A percentile compares a stretch with the other conserved stretches of the same genome.
Evolutionary conservation across 1,140 invertebrate species (phyloP).

Genomic region (Drosophila lowei): DNA sequence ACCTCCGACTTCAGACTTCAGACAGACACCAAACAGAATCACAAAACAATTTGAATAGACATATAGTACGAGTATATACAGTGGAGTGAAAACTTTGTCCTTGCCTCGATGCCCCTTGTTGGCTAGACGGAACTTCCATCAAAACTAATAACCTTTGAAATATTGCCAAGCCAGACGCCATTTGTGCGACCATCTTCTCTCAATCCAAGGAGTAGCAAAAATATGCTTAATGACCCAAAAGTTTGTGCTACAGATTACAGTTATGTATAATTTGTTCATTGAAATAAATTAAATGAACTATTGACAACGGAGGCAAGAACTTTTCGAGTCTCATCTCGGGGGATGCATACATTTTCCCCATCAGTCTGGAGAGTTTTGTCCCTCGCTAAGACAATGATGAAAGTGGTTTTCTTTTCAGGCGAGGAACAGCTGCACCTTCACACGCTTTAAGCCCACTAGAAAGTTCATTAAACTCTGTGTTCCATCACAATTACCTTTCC

Average conservation of each 20-base stretch:
- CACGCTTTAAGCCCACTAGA: too few species aligned
- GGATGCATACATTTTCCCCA: not conserved
- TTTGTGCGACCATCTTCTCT: too few species aligned
- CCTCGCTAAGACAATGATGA: too few species aligned
- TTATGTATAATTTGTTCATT: conserved; percentile 14
- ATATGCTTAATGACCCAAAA: conserved; percentile 47
- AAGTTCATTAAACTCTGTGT: conserved; percentile 10
- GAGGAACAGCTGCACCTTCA: too few species aligned
- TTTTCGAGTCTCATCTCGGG: conserved; percentile 10
- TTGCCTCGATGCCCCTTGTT: conserved; percentile 11
- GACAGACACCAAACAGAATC: conserved; percentile 10
- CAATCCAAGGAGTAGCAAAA: conserved; percentile 31
- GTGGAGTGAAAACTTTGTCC: conserved; percentile 32
- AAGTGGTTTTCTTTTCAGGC: too few species aligned
- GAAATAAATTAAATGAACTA: conserved; percentile 23
- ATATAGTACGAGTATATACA: not conserved
- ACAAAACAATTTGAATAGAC: conserved; percentile 48
- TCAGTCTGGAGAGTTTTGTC: not conserved
- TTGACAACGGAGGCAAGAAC: conserved; percentile 7
- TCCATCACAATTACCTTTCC: conserved; percentile 20
- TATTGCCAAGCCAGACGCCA: conserved; percentile 31
- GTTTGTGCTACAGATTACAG: conserved; percentile 26
- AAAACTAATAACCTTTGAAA: conserved; percentile 47
- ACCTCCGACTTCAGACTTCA: not conserved
- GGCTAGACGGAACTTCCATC: conserved; percentile 40